A percentile compares a stretch with the other conserved stretches of the same genome.
These are phyloP conservation scores for Yponomeuta malinellus DNA, from an alignment of 2,888 invertebrate genomes.

Conservation along the genomic window DNA sequence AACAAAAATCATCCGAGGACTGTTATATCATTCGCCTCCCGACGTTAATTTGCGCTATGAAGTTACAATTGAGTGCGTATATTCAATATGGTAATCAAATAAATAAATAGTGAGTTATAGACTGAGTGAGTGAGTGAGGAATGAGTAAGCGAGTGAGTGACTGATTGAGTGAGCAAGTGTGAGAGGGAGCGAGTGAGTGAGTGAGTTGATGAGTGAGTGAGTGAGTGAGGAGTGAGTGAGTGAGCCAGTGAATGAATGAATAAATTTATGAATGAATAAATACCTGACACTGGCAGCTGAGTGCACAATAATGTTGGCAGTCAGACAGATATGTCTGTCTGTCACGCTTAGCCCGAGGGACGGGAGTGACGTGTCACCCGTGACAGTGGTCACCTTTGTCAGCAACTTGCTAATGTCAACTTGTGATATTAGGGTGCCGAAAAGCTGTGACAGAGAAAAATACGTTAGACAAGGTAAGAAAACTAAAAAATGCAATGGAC, in stretches of 20 bases:
- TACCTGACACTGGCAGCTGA: conserved; percentile 74
- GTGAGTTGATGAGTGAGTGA: background rate
- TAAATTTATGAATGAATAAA: too few relatives aligned
- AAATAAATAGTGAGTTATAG: too few relatives aligned
- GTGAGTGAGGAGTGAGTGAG: background rate
- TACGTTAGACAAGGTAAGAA: background rate
- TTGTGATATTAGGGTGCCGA: conserved; percentile 11
- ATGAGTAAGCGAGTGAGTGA: too few relatives aligned
- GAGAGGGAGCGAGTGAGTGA: too few relatives aligned
- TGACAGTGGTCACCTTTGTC: conserved; percentile 78
- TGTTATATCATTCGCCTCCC: background rate
- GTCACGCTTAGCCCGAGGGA: conserved; percentile 78
- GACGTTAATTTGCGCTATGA: background rate
- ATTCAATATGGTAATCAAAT: too few relatives aligned
- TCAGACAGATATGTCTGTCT: conserved; percentile 76
- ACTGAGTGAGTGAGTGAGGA: too few relatives aligned
- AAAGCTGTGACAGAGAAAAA: conserved; percentile 17
- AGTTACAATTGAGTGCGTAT: too few relatives aligned
- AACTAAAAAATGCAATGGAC: background rate
- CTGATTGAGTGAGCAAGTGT: too few relatives aligned
- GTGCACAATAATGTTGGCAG: conserved; percentile 88
- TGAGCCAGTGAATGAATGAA: background rate
- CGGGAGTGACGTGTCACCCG: conserved; percentile 78
- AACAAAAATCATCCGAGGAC: conserved; percentile 74
- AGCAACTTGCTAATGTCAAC: conserved; percentile 62